Base-by-base conservation (phyloP, 2,888 invertebrate genomes). In the Thumatha senex region DNA sequence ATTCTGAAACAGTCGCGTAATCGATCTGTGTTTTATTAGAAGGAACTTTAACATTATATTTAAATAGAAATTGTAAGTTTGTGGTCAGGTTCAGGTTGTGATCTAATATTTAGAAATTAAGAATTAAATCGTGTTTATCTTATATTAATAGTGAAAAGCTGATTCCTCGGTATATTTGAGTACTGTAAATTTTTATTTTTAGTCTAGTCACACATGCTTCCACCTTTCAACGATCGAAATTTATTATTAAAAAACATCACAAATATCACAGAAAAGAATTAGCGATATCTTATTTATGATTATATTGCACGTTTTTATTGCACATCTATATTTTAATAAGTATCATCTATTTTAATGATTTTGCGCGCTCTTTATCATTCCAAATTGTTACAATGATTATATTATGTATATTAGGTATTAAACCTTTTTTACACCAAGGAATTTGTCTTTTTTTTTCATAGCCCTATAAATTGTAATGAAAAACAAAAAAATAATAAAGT, bases 201-300 rank as follows among this genome's bases (percentile, higher is more conserved):
- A 84, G 78, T 80, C 89, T 89, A 89, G 89, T 89, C 88, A 88
- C 71, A 67, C 71, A 74, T 69, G 75, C 85, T 86, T 86, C 84
- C 86, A 80, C 73, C 64, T 67, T 61, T 60, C 56, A 52, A 52
- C 58, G 63, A 58, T 66, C 48, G 63, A 51, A 59, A 61, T 43
- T 46, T 55, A 68, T 70, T 58, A 56, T 45, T 68, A 60, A 15
- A 44, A 45, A 71, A 61, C 86, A 86, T 86, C 86, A 86, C 86
- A 66, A 63, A 60, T 5, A 24, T 24, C 18, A 24, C 18, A 24
- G 18, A 24, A 24, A 63, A 54, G 68, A 61, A 63, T 51, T 55
- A 57, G 64, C 63, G 11, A 53, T 24, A 24, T 5, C 18, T 24
- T 4, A 24, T 57, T 52, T 61, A 58, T 52, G 52, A 52, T 59